A percentile compares a stretch with the other conserved stretches of the same genome.
Conservation (phyloP, 2,797 vertebrate genomes). For the Prionace glauca region DNA sequence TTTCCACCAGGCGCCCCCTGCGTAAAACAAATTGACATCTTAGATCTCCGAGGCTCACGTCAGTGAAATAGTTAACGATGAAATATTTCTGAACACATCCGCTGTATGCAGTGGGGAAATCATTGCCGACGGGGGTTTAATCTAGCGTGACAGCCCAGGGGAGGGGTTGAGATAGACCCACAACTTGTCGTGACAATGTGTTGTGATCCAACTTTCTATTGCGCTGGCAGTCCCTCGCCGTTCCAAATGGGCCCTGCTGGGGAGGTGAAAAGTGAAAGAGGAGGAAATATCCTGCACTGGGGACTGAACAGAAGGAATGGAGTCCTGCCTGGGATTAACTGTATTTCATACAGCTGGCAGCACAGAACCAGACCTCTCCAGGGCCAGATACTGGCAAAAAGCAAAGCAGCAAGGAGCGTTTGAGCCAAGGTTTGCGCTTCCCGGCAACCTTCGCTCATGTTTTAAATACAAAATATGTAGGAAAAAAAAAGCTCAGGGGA, state of each 20-base stretch:
- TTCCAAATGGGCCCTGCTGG: constrained; percentile 29
- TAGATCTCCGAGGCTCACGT: neutral
- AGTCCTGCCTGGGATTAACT: constrained; percentile 36
- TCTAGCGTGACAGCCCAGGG: constrained; percentile 27
- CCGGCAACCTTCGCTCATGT: constrained; percentile 12
- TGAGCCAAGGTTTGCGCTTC: constrained; percentile 1
- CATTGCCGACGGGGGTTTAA: constrained; percentile 22
- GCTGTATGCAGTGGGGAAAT: neutral
- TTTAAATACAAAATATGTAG: constrained; percentile 13
- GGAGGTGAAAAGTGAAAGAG: constrained; percentile 41
- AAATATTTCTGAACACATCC: neutral
- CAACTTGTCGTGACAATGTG: constrained; percentile 20
- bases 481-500: neutral
- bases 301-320: constrained; percentile 33
- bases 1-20: too few relatives aligned
- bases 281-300: constrained; percentile 42
- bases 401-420: neutral
- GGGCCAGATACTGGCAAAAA: constrained; percentile 30
- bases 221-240: neutral
- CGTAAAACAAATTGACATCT: neutral
- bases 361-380: neutral
- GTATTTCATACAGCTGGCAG: constrained; percentile 33
- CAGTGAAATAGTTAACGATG: constrained; percentile 16
- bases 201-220: neutral
- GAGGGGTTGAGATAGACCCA: constrained; percentile 34